These are phyloP conservation scores for Hippopotamyrus pictus DNA, from an alignment of 2,797 vertebrate species.

Conservation along the genomic window DNA sequence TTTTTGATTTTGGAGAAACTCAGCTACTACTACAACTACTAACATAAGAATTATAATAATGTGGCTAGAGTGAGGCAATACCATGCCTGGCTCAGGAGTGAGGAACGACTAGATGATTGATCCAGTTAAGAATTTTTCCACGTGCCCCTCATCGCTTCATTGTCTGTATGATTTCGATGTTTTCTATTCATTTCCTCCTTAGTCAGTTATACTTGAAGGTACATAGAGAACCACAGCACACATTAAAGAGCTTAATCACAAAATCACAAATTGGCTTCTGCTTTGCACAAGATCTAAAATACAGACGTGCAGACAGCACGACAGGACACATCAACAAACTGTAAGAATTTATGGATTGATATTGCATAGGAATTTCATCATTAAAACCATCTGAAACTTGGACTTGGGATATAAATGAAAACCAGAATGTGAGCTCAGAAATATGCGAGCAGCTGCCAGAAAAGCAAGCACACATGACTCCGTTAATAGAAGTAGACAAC, in stretches of 20 bases:
- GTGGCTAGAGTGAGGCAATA: not conserved
- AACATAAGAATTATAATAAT: not conserved
- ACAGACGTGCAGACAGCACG: not conserved
- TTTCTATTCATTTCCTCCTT: not conserved
- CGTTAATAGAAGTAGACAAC: not conserved
- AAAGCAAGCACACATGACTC: not conserved
- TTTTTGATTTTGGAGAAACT: not conserved
- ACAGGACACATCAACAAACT: not conserved
- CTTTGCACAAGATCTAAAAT: not conserved
- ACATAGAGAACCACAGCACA: not conserved
- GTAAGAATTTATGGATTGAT: not conserved
- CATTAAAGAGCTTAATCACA: not conserved
- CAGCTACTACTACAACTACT: not conserved
- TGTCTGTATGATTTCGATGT: not conserved
- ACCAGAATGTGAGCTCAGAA: not conserved
- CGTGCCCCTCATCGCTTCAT: not conserved
- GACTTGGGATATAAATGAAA: not conserved
- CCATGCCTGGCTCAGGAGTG: not conserved
- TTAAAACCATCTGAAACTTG: not conserved
- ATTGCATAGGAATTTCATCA: conserved; percentile 10
- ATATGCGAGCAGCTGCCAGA: not conserved
- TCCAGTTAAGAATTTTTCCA: not conserved
- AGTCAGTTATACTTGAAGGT: not conserved
- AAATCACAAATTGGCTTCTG: not conserved
- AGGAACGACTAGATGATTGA: not conserved